Evolutionary conservation across 2,888 invertebrate genomes (phyloP).

Genomic region (Xanthorhoe designata): DNA sequence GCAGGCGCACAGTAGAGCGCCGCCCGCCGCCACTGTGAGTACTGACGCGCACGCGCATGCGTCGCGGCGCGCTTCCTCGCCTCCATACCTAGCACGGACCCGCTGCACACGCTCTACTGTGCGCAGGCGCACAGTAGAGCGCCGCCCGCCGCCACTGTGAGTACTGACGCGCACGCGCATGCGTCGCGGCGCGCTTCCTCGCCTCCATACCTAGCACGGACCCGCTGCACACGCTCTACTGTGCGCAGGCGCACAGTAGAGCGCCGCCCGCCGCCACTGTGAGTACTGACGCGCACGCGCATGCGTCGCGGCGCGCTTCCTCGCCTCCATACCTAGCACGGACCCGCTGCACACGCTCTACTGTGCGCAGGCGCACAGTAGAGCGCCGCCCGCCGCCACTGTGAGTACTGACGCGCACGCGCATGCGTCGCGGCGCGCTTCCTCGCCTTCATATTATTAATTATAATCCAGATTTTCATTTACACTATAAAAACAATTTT

Average conservation of each 20-base stretch:
- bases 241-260: conserved; percentile 94
- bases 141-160: conserved; percentile 84
- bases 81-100: conserved; percentile 93
- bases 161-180: conserved; percentile 50
- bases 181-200: conserved; percentile 95
- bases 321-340: conserved; percentile 91
- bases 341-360: conserved; percentile 98
- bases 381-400: conserved; percentile 91
- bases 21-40: conserved; percentile 81
- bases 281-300: conserved; percentile 90
- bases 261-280: conserved; percentile 87
- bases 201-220: conserved; percentile 93
- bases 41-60: conserved; percentile 58
- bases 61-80: conserved; percentile 96
- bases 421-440: no score
- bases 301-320: conserved; percentile 94
- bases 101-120: conserved; percentile 97
- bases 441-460: no score
- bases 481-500: no score
- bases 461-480: no score
- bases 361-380: conserved; percentile 93
- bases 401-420: no score
- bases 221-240: conserved; percentile 97
- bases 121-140: conserved; percentile 95
- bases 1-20: conserved; percentile 94